Evolutionary conservation across 2,888 invertebrate genomes (phyloP).

Genomic region (Tiliacea citrago): DNA sequence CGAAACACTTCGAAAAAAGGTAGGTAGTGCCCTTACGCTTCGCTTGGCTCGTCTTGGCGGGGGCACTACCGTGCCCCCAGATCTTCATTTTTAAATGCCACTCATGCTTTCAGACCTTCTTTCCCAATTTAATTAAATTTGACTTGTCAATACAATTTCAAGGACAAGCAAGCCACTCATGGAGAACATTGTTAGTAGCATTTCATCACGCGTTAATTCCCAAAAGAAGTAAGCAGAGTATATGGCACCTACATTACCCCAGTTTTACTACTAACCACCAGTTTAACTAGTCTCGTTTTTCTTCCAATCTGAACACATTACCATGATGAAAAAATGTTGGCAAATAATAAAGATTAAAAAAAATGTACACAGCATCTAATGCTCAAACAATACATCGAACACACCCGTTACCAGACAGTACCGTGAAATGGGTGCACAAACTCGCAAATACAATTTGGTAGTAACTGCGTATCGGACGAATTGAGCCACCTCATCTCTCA

Average conservation of each 20-base stretch:
- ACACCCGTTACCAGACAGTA: slow-evolving; percentile 57
- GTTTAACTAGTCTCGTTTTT: neutral
- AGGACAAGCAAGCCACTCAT: neutral
- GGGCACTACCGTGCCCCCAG: too few species aligned
- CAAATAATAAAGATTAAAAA: neutral
- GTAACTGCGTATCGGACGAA: slow-evolving; percentile 71
- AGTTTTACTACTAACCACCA: too few species aligned
- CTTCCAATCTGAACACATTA: too few species aligned
- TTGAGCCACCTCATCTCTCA: slow-evolving; percentile 37
- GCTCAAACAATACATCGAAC: slow-evolving; percentile 32
- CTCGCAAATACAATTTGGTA: slow-evolving; percentile 80
- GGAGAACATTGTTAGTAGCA: too few species aligned
- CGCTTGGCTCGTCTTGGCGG: too few species aligned
- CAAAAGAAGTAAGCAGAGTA: too few species aligned
- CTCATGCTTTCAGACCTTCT: neutral
- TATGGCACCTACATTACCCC: too few species aligned
- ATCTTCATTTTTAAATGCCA: neutral
- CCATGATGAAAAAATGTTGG: too few species aligned
- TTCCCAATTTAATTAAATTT: neutral
- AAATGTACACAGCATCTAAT: slow-evolving; percentile 30
- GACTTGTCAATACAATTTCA: neutral
- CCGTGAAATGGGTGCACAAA: slow-evolving; percentile 80
- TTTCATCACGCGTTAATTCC: neutral
- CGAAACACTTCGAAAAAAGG: too few species aligned
- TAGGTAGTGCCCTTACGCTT: too few species aligned